phyloP scores from a whole-genome alignment of 2,797 vertebrate genomes.

The Mormyrus hasselquistii region DNA sequence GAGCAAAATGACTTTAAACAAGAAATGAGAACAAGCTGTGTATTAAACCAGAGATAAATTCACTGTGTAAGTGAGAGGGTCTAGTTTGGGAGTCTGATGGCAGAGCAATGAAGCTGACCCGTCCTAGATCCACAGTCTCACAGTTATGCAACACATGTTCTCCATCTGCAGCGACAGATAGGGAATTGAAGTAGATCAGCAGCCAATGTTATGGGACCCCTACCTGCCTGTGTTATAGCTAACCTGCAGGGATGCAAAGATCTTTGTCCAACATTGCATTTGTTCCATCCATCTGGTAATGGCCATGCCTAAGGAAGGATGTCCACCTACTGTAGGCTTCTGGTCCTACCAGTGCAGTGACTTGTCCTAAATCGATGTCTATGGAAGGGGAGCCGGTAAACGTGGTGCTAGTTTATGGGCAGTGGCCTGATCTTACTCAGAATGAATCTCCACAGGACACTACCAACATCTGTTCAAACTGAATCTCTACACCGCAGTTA shows the following conservation, averaged over 20 bases:
- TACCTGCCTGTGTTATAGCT: conserved; percentile 28
- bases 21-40: background rate
- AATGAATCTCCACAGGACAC: background rate
- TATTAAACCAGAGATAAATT: background rate
- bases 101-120: background rate
- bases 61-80: background rate
- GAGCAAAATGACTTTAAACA: background rate
- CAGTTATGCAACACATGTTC: background rate
- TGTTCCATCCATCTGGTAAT: background rate
- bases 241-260: conserved; percentile 23
- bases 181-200: conserved; percentile 4
- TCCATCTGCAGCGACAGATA: conserved; percentile 13
- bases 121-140: background rate
- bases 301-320: conserved; percentile 10
- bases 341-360: background rate
- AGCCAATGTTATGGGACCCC: conserved; percentile 16
- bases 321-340: background rate
- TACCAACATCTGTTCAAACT: background rate
- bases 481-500: background rate
- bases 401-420: background rate
- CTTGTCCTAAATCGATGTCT: background rate
- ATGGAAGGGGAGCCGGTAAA: background rate
- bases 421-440: background rate
- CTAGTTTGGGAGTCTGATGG: background rate
- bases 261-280: conserved; percentile 13